Evolutionary conservation across 2,113 vertebrate species (phyloP).

Genomic region (Sander lucioperca): DNA sequence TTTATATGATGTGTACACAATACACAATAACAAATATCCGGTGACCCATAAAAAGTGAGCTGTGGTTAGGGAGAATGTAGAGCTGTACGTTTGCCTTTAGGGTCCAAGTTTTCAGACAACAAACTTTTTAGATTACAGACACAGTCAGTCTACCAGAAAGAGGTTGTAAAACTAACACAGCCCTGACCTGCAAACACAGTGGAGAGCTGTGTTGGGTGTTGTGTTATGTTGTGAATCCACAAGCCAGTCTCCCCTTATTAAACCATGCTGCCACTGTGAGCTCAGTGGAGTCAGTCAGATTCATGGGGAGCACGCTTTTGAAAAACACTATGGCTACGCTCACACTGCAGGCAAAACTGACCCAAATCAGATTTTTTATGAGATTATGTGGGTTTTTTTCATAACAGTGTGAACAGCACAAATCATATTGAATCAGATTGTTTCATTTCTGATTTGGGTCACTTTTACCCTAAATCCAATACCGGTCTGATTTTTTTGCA

Average conservation of each 20-base stretch:
- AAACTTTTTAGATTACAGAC: slow-evolving; percentile 62
- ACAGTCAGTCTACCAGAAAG: slow-evolving; percentile 48
- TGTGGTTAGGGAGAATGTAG: slow-evolving; percentile 36
- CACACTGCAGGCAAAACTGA: no score
- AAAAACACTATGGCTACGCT: background rate
- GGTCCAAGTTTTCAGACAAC: slow-evolving; percentile 47
- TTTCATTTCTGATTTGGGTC: no score
- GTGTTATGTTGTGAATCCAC: slow-evolving; percentile 39
- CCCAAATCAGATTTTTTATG: no score
- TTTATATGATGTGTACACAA: background rate
- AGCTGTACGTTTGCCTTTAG: slow-evolving; percentile 32
- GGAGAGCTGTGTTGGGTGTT: slow-evolving; percentile 28
- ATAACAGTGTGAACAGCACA: no score
- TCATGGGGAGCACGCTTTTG: background rate
- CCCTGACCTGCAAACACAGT: slow-evolving; percentile 54
- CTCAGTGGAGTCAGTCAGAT: slow-evolving; percentile 5
- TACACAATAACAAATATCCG: slow-evolving; percentile 15
- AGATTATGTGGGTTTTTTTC: no score
- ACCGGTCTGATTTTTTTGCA: no score
- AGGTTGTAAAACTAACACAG: slow-evolving; percentile 32
- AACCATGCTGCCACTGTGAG: slow-evolving; percentile 27
- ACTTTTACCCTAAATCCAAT: no score
- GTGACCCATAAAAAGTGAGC: slow-evolving; percentile 23
- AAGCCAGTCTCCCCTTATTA: slow-evolving; percentile 44
- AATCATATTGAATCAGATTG: no score